Conservation (phyloP, 2,113 vertebrate genomes). For the Phrynosoma blainvillii region DNA sequence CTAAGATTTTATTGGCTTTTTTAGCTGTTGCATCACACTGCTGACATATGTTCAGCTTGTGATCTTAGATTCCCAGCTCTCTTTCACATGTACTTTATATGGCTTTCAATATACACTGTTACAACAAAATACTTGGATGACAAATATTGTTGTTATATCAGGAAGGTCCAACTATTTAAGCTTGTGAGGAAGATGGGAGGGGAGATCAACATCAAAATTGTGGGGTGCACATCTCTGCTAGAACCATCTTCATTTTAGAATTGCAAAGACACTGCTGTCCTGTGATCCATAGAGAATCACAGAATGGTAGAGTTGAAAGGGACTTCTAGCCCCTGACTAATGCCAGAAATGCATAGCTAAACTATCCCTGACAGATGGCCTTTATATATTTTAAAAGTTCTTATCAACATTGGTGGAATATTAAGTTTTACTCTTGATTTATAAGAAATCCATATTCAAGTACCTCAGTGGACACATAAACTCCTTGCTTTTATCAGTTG, state of each 20-base stretch:
- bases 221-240: background rate
- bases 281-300: background rate
- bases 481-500: conserved; percentile 16
- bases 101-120: background rate
- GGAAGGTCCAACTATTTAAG: background rate
- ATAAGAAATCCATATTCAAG: conserved; percentile 51
- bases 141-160: background rate
- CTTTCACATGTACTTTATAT: too few relatives aligned
- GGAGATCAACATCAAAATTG: background rate
- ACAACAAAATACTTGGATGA: background rate
- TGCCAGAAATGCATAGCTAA: too few relatives aligned
- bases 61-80: too few relatives aligned
- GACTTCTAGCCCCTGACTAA: background rate
- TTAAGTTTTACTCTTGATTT: conserved; percentile 19
- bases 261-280: background rate
- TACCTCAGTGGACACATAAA: conserved; percentile 41
- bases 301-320: background rate
- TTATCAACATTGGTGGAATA: background rate
- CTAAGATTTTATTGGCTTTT: too few relatives aligned
- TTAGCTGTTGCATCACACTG: too few relatives aligned
- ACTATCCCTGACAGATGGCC: too few relatives aligned
- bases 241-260: background rate
- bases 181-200: background rate
- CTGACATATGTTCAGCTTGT: too few relatives aligned
- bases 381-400: background rate